These are phyloP conservation scores for Pipistrellus pipistrellus DNA, from an alignment of 2,797 vertebrate species.

Conservation along the genomic window DNA sequence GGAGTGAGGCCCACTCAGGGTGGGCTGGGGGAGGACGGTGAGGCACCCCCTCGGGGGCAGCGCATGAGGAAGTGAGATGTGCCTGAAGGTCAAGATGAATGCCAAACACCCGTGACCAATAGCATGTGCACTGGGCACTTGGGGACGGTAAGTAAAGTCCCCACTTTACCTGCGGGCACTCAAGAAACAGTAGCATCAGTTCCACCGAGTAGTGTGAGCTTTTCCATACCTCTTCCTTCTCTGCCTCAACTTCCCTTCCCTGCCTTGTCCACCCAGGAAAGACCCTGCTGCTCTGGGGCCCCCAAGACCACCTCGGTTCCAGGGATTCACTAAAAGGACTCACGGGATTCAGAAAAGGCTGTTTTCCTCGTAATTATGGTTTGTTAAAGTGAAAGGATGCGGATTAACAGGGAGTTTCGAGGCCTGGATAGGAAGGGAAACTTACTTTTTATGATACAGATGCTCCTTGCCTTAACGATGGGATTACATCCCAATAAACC, in stretches of 20 bases:
- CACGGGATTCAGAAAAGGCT: not conserved
- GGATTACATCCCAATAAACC: not conserved
- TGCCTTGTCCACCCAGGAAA: not conserved
- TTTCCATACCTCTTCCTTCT: not conserved
- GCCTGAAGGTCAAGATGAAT: not conserved
- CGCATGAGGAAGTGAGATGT: accelerated
- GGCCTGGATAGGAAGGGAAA: not conserved
- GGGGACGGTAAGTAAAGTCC: not conserved
- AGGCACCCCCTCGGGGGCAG: accelerated
- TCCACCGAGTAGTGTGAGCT: accelerated
- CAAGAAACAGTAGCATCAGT: not conserved
- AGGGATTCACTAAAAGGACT: not conserved
- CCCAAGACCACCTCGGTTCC: not conserved
- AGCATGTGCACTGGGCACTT: accelerated
- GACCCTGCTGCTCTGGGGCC: not conserved
- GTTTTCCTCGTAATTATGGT: not conserved
- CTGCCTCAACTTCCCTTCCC: not conserved
- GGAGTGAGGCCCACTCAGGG: not conserved
- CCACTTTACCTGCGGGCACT: not conserved
- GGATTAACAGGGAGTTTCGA: not conserved
- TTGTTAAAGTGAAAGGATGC: not conserved
- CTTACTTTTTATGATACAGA: not conserved
- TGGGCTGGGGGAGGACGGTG: not conserved
- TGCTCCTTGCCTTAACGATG: not conserved
- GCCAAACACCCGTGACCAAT: accelerated